Evolutionary conservation across 1,140 invertebrate species (phyloP).

Genomic region (Drosophila mojavensis): DNA sequence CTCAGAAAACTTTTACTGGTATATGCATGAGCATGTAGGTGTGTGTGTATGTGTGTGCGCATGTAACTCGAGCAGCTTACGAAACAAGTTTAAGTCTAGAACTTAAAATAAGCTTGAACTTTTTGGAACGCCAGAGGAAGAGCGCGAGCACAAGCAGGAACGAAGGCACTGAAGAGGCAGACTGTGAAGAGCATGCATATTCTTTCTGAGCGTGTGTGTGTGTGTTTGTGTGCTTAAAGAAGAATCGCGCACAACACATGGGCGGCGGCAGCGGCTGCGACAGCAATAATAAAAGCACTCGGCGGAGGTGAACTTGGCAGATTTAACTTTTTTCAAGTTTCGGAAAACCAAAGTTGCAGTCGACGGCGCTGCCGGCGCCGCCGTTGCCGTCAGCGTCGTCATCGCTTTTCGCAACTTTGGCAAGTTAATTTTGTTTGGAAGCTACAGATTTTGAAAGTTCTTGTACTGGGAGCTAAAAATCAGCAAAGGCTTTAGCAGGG

Average conservation of each 20-base stretch:
- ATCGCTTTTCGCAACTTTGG: constrained; percentile 62
- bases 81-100: constrained; percentile 66
- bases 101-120: constrained; percentile 69
- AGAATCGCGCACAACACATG: constrained; percentile 20
- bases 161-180: no score
- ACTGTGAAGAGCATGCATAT: neutral
- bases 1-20: constrained; percentile 57
- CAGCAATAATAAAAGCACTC: constrained; percentile 67
- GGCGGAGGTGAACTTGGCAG: constrained; percentile 72
- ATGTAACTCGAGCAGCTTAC: constrained; percentile 57
- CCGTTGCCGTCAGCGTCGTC: neutral
- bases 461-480: constrained; percentile 83
- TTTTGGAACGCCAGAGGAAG: constrained; percentile 42
- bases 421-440: constrained; percentile 81
- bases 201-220: constrained; percentile 3
- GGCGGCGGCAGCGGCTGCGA: constrained; percentile 3
- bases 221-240: constrained; percentile 23
- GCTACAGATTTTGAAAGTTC: constrained; percentile 83
- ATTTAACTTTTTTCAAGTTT: constrained; percentile 83
- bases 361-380: constrained; percentile 6
- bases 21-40: neutral
- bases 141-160: neutral
- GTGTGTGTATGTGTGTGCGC: neutral
- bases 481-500: constrained; percentile 80
- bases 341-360: constrained; percentile 66